Base-by-base conservation (phyloP, 2,797 vertebrate genomes). In the Uromys caudimaculatus region DNA sequence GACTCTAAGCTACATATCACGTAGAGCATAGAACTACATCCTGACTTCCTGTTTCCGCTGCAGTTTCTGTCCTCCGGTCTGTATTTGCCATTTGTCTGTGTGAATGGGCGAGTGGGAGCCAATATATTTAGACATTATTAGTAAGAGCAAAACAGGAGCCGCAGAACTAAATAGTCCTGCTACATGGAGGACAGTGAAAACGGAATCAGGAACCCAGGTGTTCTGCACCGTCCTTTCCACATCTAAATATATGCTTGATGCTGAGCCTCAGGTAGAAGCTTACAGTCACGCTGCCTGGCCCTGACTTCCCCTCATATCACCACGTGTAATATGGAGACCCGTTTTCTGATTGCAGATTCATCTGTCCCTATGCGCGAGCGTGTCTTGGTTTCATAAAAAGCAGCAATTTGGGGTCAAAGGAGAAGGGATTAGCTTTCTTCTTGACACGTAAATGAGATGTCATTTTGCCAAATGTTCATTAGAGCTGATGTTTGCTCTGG, bases 401-500 rank as follows among this genome's bases (percentile, higher is more conserved):
- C 41, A 75, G 41, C 9, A 24, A n/a, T 75, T n/a, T 93, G 29
- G 24, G 35, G 58, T 56, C 69, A 77, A 87, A 85, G 35, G n/a
- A 85, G 47, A 85, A 60, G 44, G 64, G 78, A 29, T 41, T 50
- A 17, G 4, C 79, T 88, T 93, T 77, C 73, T 14, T 97, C 94
- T 44, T 35, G 69, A 88, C 21, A 41, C 32, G 21, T 21, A 41
- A 35, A 24, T 21, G 41, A 81, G 52, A 58, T 29, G 29, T 76
- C 62, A 3, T 78, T 82, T 92, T 73, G 32, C 10, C 35, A 54
- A 0, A 11, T 44, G 44, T 67, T 85, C 41, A 0, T 88, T 41
- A 60, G n/a, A 56, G 71, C 76, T 23, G n/a, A 0, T 0, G 0
- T 44, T 93, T 62, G 1, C 79, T 35, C 0, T 9, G 13, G n/a